Percentiles rank a stretch among this genome's conserved stretches.
These are phyloP conservation scores for Anhinga anhinga DNA, from an alignment of 2,113 vertebrate species.

Conservation along the genomic window DNA sequence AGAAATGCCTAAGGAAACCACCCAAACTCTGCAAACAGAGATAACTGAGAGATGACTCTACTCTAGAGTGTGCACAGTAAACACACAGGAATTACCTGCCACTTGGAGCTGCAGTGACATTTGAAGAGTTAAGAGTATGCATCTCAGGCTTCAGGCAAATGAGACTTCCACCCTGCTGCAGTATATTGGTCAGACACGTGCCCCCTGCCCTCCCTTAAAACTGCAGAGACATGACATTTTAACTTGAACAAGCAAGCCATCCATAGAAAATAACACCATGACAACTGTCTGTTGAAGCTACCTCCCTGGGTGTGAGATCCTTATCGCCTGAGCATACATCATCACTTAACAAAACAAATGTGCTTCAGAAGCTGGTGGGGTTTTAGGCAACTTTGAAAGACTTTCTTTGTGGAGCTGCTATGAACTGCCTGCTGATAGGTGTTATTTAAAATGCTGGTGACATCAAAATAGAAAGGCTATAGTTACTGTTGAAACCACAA, in stretches of 20 bases:
- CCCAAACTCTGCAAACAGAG: neutral
- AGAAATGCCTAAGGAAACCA: neutral
- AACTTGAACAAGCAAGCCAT: neutral
- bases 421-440: neutral
- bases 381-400: neutral
- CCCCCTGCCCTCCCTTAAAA: neutral
- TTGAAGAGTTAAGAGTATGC: neutral
- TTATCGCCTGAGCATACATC: neutral
- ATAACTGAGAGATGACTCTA: neutral
- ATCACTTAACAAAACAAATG: neutral
- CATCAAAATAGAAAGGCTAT: neutral
- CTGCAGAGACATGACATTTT: neutral
- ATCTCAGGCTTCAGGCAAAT: neutral
- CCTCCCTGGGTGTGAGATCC: neutral
- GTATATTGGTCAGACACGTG: neutral
- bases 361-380: neutral
- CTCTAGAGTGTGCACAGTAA: neutral
- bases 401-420: neutral
- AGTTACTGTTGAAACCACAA: neutral
- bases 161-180: neutral
- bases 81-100: neutral
- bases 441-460: neutral
- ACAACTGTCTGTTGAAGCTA: neutral
- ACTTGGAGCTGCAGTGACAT: neutral
- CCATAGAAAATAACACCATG: neutral